A percentile compares a stretch with the other conserved stretches of the same genome.
Conservation (phyloP, 2,113 vertebrate genomes). For the Columba livia region DNA sequence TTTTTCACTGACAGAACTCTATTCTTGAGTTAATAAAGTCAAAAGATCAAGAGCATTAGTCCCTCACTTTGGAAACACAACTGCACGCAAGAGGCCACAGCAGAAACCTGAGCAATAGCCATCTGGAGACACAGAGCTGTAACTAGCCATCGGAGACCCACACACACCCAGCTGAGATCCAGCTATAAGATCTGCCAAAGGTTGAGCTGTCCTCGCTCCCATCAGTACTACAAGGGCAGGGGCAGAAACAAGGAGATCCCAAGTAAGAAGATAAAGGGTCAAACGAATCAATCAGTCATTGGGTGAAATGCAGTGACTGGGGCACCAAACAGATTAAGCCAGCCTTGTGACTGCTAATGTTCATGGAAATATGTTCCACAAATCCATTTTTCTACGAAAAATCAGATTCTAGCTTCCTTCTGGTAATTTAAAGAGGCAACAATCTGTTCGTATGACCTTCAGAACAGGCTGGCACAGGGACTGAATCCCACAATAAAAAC, state of each 20-base stretch:
- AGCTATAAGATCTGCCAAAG: not conserved
- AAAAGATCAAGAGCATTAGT: not conserved
- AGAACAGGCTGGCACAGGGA: not conserved
- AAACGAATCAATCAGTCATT: not conserved
- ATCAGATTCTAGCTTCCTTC: slow-evolving; percentile 10
- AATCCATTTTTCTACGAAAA: slow-evolving; percentile 4
- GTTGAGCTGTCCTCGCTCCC: not conserved
- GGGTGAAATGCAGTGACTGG: not conserved
- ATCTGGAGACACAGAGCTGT: not conserved
- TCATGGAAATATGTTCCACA: not conserved
- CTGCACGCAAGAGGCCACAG: not conserved
- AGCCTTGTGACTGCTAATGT: not conserved
- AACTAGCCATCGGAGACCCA: not conserved
- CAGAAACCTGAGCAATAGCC: not conserved
- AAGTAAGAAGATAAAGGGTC: not conserved
- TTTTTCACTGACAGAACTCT: not conserved
- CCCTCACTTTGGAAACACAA: not conserved
- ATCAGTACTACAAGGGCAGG: not conserved
- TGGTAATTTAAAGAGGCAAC: slow-evolving; percentile 23
- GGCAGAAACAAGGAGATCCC: not conserved
- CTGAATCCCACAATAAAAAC: not conserved
- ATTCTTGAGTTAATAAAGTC: not conserved
- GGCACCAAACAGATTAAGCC: not conserved
- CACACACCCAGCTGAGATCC: not conserved
- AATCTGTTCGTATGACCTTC: slow-evolving; percentile 25